Percentiles rank a stretch among this genome's conserved stretches.
Evolutionary conservation across 2,888 invertebrate species (phyloP).

Genomic region (Erebia aethiops): DNA sequence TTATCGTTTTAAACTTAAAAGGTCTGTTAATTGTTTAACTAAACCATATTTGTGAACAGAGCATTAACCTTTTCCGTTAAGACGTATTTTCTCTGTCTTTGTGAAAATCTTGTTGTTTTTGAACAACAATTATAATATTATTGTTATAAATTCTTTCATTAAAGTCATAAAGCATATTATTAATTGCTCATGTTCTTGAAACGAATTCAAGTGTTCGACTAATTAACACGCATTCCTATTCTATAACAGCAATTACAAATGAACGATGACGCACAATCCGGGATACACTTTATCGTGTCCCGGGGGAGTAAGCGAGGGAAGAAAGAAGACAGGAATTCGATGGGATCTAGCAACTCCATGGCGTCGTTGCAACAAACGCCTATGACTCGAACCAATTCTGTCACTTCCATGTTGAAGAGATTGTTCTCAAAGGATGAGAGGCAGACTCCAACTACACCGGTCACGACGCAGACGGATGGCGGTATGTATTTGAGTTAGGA

Average conservation of each 20-base stretch:
- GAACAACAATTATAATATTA: neutral
- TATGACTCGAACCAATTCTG: slow-evolving; percentile 88
- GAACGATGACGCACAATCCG: slow-evolving; percentile 88
- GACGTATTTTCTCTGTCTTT: neutral
- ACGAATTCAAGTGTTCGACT: slow-evolving; percentile 18
- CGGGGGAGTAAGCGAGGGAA: slow-evolving; percentile 78
- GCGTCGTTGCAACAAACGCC: slow-evolving; percentile 86
- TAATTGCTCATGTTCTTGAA: slow-evolving; percentile 30
- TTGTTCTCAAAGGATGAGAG: slow-evolving; percentile 90
- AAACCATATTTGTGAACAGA: neutral
- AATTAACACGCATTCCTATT: slow-evolving; percentile 31
- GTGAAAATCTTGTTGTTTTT: neutral
- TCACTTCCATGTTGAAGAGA: slow-evolving; percentile 89
- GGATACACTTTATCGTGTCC: slow-evolving; percentile 88
- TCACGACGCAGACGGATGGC: slow-evolving; percentile 73
- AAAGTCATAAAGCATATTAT: slow-evolving; percentile 25
- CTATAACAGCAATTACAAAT: slow-evolving; percentile 76
- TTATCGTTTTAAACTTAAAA: neutral
- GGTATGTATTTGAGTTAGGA: slow-evolving; percentile 47
- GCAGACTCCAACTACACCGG: slow-evolving; percentile 44
- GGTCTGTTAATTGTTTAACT: neutral
- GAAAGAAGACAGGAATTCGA: slow-evolving; percentile 70
- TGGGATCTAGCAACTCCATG: slow-evolving; percentile 78
- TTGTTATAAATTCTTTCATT: slow-evolving; percentile 12
- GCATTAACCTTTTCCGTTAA: neutral